Percentiles rank a stretch among this genome's conserved stretches.
These are phyloP conservation scores for Phrynocephalus vlangalii DNA, from an alignment of 2,797 vertebrate genomes.

Conservation along the genomic window DNA sequence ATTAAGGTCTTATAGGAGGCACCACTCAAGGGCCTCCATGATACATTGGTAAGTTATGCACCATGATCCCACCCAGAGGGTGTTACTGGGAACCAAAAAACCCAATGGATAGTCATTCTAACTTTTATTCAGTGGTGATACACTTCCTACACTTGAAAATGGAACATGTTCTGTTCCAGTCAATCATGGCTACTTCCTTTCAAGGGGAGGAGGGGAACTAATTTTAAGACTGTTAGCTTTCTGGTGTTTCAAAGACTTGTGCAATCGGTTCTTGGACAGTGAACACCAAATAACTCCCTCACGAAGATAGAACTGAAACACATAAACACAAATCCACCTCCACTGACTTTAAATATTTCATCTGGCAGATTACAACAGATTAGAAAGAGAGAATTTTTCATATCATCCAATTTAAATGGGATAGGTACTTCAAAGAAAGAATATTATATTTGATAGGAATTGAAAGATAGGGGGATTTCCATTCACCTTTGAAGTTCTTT, in stretches of 20 bases:
- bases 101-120: background rate
- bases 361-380: background rate
- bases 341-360: background rate
- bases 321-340: too few relatives aligned
- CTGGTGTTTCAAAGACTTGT: background rate
- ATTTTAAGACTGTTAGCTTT: background rate
- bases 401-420: background rate
- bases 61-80: background rate
- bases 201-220: background rate
- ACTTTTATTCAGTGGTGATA: background rate
- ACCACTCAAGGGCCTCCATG: background rate
- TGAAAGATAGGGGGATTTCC: background rate
- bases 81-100: background rate
- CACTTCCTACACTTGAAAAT: background rate
- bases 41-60: background rate
- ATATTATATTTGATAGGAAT: background rate
- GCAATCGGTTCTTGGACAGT: background rate
- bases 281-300: background rate
- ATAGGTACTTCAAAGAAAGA: background rate
- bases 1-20: too few relatives aligned
- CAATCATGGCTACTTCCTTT: slow-evolving; percentile 8
- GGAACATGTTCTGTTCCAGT: background rate
- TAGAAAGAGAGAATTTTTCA: background rate
- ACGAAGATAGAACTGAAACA: too few relatives aligned
- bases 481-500: slow-evolving; percentile 17